These are phyloP conservation scores for honey bee (Apis mellifera) DNA, from an alignment of 1,140 invertebrate genomes.

Conservation along the genomic window DNA sequence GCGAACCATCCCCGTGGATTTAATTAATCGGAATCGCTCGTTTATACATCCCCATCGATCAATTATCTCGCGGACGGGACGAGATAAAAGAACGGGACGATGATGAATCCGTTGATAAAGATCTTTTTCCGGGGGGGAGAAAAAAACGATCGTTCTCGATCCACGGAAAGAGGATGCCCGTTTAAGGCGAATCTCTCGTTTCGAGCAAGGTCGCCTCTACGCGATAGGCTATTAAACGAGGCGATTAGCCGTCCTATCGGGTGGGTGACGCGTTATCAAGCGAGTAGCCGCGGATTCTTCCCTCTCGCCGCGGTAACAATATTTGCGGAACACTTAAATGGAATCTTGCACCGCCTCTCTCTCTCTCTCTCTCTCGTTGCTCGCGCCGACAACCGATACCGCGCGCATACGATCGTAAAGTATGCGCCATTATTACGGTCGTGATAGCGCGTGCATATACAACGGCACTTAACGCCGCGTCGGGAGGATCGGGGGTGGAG, in stretches of 20 bases:
- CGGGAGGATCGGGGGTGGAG: neutral
- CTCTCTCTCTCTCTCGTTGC: constrained; percentile 7
- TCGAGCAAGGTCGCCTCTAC: too few species aligned
- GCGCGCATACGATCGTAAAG: constrained; percentile 49
- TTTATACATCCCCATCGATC: too few species aligned
- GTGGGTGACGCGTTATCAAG: constrained; percentile 51
- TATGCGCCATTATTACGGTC: constrained; percentile 57
- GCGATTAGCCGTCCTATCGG: constrained; percentile 20
- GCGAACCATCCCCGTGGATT: neutral
- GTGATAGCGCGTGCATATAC: constrained; percentile 49
- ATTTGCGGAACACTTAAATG: constrained; percentile 70
- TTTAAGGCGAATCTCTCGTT: too few species aligned
- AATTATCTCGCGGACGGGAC: too few species aligned
- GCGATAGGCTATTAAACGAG: constrained; percentile 53
- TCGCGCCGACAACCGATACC: constrained; percentile 48
- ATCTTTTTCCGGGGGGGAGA: too few species aligned
- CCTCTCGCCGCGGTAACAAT: constrained; percentile 61
- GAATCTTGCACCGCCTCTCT: constrained; percentile 45
- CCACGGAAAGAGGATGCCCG: too few species aligned
- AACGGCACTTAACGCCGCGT: constrained; percentile 43
- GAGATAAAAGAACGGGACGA: too few species aligned
- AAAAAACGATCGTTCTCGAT: too few species aligned
- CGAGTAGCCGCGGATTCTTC: constrained; percentile 60
- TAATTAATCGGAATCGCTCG: constrained; percentile 9
- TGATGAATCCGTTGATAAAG: too few species aligned